phyloP scores from a whole-genome alignment of 2,888 invertebrate genomes.

The Agrochola litura region DNA sequence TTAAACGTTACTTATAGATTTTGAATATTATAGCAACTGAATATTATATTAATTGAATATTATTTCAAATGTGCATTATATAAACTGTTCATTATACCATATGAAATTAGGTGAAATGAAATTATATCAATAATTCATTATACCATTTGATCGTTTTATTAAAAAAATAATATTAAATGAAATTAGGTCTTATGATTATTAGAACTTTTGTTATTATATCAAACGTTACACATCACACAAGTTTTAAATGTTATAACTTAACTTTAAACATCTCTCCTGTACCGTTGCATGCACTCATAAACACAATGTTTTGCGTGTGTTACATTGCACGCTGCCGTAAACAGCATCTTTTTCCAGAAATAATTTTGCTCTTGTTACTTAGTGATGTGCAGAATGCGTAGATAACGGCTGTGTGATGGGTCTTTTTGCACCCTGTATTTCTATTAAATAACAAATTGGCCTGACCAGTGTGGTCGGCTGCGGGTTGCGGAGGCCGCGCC shows the following conservation, averaged over 20 bases:
- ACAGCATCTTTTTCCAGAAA: neutral
- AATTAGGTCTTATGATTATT: too few relatives aligned
- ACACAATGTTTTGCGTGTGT: neutral
- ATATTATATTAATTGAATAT: too few relatives aligned
- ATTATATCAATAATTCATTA: too few relatives aligned
- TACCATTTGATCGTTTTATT: too few relatives aligned
- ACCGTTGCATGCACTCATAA: neutral
- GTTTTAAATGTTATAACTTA: neutral
- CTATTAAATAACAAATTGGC: slow-evolving; percentile 48
- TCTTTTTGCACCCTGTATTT: slow-evolving; percentile 9
- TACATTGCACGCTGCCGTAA: neutral
- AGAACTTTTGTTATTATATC: too few relatives aligned
- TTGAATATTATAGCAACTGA: too few relatives aligned
- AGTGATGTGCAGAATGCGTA: neutral
- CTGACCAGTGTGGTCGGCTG: slow-evolving; percentile 86
- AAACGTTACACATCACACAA: too few relatives aligned
- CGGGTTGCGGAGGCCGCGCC: slow-evolving; percentile 83
- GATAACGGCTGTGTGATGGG: neutral
- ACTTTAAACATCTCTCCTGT: neutral
- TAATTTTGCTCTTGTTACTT: neutral
- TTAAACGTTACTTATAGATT: too few relatives aligned
- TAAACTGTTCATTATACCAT: too few relatives aligned
- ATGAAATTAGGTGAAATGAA: too few relatives aligned
- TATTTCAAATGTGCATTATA: too few relatives aligned
- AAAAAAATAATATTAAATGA: too few relatives aligned